Evolutionary conservation across 1,140 invertebrate genomes (phyloP), one percentile per base, ranked within the genome.

Genomic region (Atta cephalotes): DNA sequence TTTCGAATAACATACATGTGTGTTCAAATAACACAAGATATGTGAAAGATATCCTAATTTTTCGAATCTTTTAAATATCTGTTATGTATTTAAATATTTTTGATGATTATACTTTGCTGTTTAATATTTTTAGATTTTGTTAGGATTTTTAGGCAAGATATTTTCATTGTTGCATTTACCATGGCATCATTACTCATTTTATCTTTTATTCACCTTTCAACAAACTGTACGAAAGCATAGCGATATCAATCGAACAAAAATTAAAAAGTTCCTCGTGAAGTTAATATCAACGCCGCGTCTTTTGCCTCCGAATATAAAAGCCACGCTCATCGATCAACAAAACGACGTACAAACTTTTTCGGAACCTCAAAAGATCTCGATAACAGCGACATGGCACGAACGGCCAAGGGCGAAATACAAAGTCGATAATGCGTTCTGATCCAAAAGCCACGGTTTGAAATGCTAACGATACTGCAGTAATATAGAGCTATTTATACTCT

Each of bases 291-390:
- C 56, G 70, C 14, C 56, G 70, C 80, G 68, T 49, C 68, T 82
- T 70, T 82, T 82, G 68, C 80, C 25, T 49, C 18, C 53, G 68
- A 82, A 82, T 84, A 84, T 84, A 84, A 84, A 76, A 76, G 70
- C 70, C 14, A 45, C 53, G 53, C 68, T 84, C 80, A 84, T 84
- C 68, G 68, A 84, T 76, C 56, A 84, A 74, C 80, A 84, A 84
- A 84, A 84, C 70, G 80, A 82, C 80, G 35, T 84, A 84, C 70
- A 84, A 84, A 84, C 53, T 74, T 84, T 84, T 84, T 84, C 58
- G 56, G 56, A 35, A 84, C 68, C 68, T 74, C 80, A 58, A 82
- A 82, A 82, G 68, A 84, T 84, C 80, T 76, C 80, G 80, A 84
- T 84, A 84, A 76, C 39, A 63, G 9, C 45, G 28, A 35, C 70